Conservation (phyloP, 2,797 vertebrate species). For the Pangasius djambal region DNA sequence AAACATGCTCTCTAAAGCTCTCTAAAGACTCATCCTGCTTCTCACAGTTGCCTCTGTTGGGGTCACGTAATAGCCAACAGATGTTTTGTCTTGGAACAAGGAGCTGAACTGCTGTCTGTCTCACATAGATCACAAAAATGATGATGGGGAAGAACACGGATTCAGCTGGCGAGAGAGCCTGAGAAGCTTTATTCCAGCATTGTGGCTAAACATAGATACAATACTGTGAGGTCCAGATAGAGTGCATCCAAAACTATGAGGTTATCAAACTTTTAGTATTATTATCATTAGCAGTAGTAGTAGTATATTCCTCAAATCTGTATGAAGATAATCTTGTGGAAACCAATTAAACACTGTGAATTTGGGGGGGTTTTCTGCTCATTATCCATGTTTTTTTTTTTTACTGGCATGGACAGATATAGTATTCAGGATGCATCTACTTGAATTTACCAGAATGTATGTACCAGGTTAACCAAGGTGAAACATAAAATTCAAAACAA, state of each 20-base stretch:
- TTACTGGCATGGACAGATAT: not conserved
- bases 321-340: not conserved
- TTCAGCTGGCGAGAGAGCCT: slow-evolving; percentile 13
- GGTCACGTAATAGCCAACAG: slow-evolving; percentile 84
- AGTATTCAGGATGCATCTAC: not conserved
- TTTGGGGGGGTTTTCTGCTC: not conserved
- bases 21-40: slow-evolving; percentile 4
- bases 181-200: not conserved
- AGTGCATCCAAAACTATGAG: not conserved
- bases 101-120: slow-evolving; percentile 14
- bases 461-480: not conserved
- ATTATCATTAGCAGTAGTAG: not conserved
- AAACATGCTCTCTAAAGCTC: not conserved
- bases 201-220: not conserved
- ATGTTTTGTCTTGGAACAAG: slow-evolving; percentile 62
- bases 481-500: not conserved
- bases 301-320: not conserved
- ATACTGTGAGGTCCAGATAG: not conserved
- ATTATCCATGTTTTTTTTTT: not conserved
- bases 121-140: slow-evolving; percentile 50
- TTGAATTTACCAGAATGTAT: not conserved
- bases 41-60: slow-evolving; percentile 33
- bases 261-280: not conserved
- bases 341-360: slow-evolving; percentile 4
- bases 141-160: slow-evolving; percentile 61